Evolutionary conservation across 2,888 invertebrate species (phyloP), one percentile per base, ranked within the genome.

Genomic region (Oeneis ivallda): DNA sequence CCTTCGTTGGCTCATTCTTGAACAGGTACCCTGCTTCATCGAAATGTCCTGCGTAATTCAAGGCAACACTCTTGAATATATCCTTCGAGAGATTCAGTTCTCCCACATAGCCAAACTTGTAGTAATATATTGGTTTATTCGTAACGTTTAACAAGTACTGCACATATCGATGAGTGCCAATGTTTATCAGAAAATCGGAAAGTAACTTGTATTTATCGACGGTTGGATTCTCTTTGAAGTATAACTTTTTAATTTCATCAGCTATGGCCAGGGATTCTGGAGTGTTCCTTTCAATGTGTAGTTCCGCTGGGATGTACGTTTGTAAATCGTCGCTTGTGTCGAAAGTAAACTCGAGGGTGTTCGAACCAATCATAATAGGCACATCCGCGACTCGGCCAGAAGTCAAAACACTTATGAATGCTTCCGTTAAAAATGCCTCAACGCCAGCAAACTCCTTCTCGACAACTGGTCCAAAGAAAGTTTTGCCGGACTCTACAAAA

Each of bases 11-110:
- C 8, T 84, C 84, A 69, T 81, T 86, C 70, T 75, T 87, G 77
- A 92, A 92, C 17, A 92, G 61, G 65, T 92, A 92, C 0, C 86
- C 87, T 32, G 89, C 56, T 1, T 92, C 92, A 63, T 92, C 92
- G 72, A 76, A 71, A 72, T 91, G 90, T 34, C 79, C 84, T 0
- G 90, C 82, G 1, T 79, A 75, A 1, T 83, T 81, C 34, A 85
- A 17, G 0, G 81, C 82, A 1, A 81, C 66, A 34, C 66, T 71
- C 1, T 70, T 65, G 7, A 77, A 2, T 0, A 84, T 0, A 17
- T 82, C 80, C 10, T 75, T 77, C 0, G 81, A 74, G 1, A 83
- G 15, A 41, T 92, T 91, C 62, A 91, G 67, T 32, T 83, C 87
- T 0, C 92, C 91, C 0, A 85, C 77, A 52, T 90, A 92, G 70